A percentile compares a stretch with the other conserved stretches of the same genome.
Evolutionary conservation across 2,797 vertebrate species (phyloP).

Genomic region (Fistularia tabacaria): DNA sequence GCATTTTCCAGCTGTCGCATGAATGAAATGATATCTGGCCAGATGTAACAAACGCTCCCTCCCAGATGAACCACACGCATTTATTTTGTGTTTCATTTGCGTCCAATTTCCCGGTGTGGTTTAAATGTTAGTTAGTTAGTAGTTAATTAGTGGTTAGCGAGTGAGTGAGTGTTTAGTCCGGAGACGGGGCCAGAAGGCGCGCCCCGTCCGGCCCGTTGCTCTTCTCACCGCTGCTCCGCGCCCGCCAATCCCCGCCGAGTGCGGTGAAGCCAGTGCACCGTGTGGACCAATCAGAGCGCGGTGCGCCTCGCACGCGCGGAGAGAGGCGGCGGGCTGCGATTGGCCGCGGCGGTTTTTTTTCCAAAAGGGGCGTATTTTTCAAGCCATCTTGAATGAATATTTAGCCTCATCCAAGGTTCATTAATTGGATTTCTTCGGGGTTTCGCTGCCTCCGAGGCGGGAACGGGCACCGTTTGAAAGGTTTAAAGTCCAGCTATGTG

Average conservation of each 20-base stretch:
- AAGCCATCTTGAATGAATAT: conserved; percentile 79
- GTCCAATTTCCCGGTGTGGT: too few relatives aligned
- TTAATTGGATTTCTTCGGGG: conserved; percentile 67
- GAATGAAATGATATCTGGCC: too few relatives aligned
- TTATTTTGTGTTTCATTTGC: too few relatives aligned
- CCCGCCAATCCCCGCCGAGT: conserved; percentile 4
- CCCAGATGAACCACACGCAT: too few relatives aligned
- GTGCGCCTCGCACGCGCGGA: conserved; percentile 66
- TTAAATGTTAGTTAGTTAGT: too few relatives aligned
- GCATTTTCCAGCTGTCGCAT: too few relatives aligned
- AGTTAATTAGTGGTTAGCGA: too few relatives aligned
- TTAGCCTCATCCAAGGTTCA: conserved; percentile 72
- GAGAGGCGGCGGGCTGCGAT: conserved; percentile 40
- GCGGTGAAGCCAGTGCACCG: conserved; percentile 25
- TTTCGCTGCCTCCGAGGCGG: conserved; percentile 34
- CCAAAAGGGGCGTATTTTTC: conserved; percentile 79
- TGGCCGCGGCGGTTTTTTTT: conserved; percentile 66
- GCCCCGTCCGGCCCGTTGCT: conserved; percentile 45
- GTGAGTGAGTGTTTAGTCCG: too few relatives aligned
- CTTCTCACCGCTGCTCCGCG: conserved; percentile 49
- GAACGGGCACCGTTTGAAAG: conserved; percentile 35
- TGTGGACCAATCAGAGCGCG: conserved; percentile 51
- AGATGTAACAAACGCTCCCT: too few relatives aligned
- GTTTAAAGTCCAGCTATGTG: conserved; percentile 48
- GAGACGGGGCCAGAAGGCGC: conserved; percentile 44